Evolutionary conservation across 1,140 invertebrate genomes (phyloP).

Genomic region (Euschistus heros): DNA sequence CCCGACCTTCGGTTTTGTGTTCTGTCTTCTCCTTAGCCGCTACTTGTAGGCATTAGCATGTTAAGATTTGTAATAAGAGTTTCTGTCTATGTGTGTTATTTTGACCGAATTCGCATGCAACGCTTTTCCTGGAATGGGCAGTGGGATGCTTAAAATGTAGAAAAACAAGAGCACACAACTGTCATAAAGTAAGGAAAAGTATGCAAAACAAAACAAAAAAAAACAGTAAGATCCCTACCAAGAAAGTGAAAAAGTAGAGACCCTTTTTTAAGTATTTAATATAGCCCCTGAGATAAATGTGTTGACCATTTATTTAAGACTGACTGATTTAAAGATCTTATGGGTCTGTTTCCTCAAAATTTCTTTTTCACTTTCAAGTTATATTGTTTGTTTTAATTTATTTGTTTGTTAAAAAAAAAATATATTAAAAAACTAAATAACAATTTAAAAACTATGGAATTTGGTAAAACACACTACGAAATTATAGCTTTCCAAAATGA

Average conservation of each 20-base stretch:
- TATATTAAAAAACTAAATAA: too few species aligned
- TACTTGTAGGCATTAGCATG: conserved; percentile 18
- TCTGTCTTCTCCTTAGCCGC: conserved; percentile 25
- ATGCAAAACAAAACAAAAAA: neutral
- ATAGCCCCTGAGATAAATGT: neutral
- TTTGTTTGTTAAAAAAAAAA: too few species aligned
- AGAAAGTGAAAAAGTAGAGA: neutral
- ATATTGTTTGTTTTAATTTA: too few species aligned
- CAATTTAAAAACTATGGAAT: too few species aligned
- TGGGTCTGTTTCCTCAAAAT: too few species aligned
- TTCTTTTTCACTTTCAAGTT: too few species aligned
- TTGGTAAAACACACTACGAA: too few species aligned
- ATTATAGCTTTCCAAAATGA: too few species aligned
- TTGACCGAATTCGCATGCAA: neutral
- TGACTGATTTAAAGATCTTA: too few species aligned
- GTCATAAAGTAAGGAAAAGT: neutral
- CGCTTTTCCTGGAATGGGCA: neutral
- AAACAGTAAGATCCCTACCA: neutral
- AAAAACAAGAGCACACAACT: neutral
- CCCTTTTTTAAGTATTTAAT: neutral
- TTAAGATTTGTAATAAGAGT: neutral
- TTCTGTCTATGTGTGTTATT: conserved; percentile 7
- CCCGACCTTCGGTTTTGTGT: conserved; percentile 20
- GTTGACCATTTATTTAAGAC: neutral
- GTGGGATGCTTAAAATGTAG: neutral